Conservation (phyloP, 2,888 invertebrate genomes). For the Agrenia bidenticulata region DNA sequence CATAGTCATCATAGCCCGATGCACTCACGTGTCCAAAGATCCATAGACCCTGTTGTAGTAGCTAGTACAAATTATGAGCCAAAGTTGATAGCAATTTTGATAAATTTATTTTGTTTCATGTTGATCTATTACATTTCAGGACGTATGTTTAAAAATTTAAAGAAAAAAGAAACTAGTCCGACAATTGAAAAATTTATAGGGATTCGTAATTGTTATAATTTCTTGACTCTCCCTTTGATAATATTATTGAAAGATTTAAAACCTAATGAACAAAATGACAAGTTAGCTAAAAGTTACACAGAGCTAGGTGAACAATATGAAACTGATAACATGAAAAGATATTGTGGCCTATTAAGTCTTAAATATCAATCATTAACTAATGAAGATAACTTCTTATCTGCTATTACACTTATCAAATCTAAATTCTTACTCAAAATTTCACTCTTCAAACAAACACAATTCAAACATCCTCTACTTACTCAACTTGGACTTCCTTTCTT, state of each 20-base stretch:
- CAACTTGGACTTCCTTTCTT: slow-evolving; percentile 32
- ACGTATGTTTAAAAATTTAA: slow-evolving; percentile 4
- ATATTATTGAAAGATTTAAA: too few relatives aligned
- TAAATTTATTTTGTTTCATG: slow-evolving; percentile 48
- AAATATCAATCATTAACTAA: slow-evolving; percentile 4
- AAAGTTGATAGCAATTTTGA: slow-evolving; percentile 37
- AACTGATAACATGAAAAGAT: background rate
- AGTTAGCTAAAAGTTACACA: too few relatives aligned
- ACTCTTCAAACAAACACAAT: too few relatives aligned
- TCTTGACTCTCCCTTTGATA: background rate
- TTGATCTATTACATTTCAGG: slow-evolving; percentile 47
- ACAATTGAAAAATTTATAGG: background rate
- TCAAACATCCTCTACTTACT: slow-evolving; percentile 30
- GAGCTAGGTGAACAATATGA: background rate
- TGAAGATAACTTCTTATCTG: slow-evolving; percentile 29
- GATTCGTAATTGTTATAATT: background rate
- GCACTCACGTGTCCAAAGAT: background rate
- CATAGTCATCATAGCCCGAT: background rate
- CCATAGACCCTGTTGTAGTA: background rate
- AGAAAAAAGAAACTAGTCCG: background rate
- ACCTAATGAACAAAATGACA: too few relatives aligned
- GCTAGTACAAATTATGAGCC: too few relatives aligned
- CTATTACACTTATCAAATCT: slow-evolving; percentile 32
- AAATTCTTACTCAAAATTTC: slow-evolving; percentile 34
- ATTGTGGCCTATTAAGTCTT: slow-evolving; percentile 21